Conservation (phyloP, 2,888 invertebrate genomes). For the Chromoteleia sp. region DNA sequence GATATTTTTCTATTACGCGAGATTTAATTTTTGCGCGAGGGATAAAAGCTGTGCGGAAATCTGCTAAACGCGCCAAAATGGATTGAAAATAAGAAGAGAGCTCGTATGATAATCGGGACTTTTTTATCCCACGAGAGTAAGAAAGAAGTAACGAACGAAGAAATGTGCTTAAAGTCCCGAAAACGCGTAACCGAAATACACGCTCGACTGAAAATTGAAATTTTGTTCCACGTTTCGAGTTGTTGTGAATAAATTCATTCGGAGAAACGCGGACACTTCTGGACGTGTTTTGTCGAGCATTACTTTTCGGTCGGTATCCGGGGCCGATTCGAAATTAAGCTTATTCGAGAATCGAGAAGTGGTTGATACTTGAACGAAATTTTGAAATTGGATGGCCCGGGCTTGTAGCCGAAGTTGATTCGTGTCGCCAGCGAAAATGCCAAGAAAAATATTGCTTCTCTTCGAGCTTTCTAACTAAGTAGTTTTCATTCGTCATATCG, state of each 20-base stretch:
- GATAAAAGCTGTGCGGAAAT: slow-evolving; percentile 15
- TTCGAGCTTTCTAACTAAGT: no score
- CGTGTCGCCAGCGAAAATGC: no score
- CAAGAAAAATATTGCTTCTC: no score
- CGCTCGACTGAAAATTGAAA: slow-evolving; percentile 7
- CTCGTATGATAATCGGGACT: slow-evolving; percentile 37
- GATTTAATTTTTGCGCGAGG: slow-evolving; percentile 31
- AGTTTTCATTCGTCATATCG: no score
- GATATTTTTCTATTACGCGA: slow-evolving; percentile 32
- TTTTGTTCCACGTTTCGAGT: slow-evolving; percentile 22
- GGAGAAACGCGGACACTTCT: slow-evolving; percentile 7
- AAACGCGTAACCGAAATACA: slow-evolving; percentile 4
- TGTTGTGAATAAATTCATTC: slow-evolving; percentile 31
- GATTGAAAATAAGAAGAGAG: slow-evolving; percentile 40
- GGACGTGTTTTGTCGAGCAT: slow-evolving; percentile 6
- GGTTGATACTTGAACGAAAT: slow-evolving; percentile 39
- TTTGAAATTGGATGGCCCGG: slow-evolving; percentile 40
- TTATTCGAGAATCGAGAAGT: slow-evolving; percentile 36
- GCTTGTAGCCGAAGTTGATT: no score
- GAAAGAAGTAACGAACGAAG: not conserved
- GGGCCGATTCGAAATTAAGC: slow-evolving; percentile 40
- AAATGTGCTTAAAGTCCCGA: slow-evolving; percentile 9
- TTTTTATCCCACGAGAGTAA: slow-evolving; percentile 1
- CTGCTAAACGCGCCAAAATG: slow-evolving; percentile 35
- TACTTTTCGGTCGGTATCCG: slow-evolving; percentile 23